Evolutionary conservation across 2,888 invertebrate genomes (phyloP).

Genomic region (Ichneumoninae sp.): DNA sequence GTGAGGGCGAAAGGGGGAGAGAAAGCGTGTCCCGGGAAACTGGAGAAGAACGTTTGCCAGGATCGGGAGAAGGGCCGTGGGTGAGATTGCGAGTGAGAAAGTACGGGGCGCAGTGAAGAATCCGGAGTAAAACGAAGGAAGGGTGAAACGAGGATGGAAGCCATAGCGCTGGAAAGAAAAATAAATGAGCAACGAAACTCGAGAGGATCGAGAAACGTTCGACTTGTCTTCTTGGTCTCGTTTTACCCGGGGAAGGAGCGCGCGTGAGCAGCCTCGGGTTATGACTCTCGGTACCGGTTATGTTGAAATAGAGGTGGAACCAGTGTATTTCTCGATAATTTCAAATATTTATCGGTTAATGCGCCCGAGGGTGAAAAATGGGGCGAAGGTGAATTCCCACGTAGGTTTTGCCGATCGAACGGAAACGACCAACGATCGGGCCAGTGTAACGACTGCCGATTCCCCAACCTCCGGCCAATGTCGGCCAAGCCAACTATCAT

Average conservation of each 20-base stretch:
- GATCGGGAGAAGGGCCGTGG: slow-evolving; percentile 1
- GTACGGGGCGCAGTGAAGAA: slow-evolving; percentile 14
- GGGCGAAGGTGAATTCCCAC: not conserved
- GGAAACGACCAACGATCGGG: too few species aligned
- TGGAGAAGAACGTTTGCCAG: slow-evolving; percentile 27
- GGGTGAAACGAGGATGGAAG: not conserved
- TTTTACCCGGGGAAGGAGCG: slow-evolving; percentile 19
- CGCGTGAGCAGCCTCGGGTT: slow-evolving; percentile 42
- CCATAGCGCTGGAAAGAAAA: slow-evolving; percentile 37
- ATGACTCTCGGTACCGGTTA: slow-evolving; percentile 37
- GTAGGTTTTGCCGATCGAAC: not conserved
- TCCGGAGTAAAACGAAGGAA: slow-evolving; percentile 21
- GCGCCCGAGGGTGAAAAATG: slow-evolving; percentile 26
- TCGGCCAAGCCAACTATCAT: too few species aligned
- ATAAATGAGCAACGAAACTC: slow-evolving; percentile 57
- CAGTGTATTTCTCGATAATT: slow-evolving; percentile 52
- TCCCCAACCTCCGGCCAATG: not conserved
- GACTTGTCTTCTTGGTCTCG: slow-evolving; percentile 27
- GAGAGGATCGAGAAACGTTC: slow-evolving; percentile 43
- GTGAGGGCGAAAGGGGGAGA: slow-evolving; percentile 1
- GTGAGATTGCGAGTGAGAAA: slow-evolving; percentile 18
- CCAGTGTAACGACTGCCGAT: not conserved
- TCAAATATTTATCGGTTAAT: slow-evolving; percentile 55
- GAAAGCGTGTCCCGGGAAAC: slow-evolving; percentile 19
- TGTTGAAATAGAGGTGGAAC: slow-evolving; percentile 47